Evolutionary conservation across 2,797 vertebrate genomes (phyloP).

Genomic region (Pseudotriccus pelzelni): DNA sequence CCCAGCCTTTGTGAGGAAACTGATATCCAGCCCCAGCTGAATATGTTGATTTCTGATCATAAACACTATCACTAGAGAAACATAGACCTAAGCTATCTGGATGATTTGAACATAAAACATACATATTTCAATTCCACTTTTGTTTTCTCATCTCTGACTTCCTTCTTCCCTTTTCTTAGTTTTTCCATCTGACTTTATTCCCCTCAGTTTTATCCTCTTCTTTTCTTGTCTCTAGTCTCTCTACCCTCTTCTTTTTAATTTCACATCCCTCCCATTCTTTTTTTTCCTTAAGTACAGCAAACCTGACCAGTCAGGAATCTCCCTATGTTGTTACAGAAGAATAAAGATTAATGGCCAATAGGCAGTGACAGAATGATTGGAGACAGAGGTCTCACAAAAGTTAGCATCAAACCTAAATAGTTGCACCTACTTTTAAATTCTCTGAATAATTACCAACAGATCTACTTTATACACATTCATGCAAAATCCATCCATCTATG

Average conservation of each 20-base stretch:
- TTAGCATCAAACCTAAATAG: neutral
- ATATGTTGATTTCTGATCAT: neutral
- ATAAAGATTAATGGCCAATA: neutral
- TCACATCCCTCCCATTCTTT: neutral
- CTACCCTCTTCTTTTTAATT: neutral
- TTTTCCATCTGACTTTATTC: neutral
- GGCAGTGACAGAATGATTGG: neutral
- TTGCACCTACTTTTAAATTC: neutral
- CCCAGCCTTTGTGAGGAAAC: constrained; percentile 4
- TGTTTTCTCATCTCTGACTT: neutral
- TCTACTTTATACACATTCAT: neutral
- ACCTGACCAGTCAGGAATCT: neutral
- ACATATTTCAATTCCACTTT: neutral
- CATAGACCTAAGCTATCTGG: neutral
- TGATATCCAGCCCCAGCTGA: constrained; percentile 13
- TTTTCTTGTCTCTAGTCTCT: neutral
- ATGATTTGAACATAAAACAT: neutral
- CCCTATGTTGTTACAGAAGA: neutral
- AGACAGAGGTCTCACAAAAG: neutral
- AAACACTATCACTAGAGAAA: neutral
- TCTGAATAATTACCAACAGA: neutral
- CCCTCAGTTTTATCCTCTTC: neutral
- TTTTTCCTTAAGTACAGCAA: neutral
- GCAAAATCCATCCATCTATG: neutral
- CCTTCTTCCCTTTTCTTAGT: neutral